Conservation (phyloP, 2,113 vertebrate genomes). For the Cariama cristata region DNA sequence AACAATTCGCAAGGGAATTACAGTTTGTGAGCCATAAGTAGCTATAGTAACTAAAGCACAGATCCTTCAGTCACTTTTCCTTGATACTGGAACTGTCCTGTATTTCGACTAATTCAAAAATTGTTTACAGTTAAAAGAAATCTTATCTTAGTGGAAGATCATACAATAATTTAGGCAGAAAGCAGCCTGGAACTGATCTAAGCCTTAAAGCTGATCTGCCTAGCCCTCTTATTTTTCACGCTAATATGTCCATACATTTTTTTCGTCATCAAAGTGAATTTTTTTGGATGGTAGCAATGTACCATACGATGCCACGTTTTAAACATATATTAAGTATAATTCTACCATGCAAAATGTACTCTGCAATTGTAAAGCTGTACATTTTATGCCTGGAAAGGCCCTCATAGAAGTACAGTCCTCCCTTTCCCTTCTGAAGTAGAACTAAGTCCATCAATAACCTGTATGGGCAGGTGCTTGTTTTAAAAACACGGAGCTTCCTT, state of each 20-base stretch:
- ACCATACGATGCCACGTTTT: neutral
- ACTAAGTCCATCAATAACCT: neutral
- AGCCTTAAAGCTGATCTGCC: rapidly evolving
- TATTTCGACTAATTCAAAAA: neutral
- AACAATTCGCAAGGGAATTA: neutral
- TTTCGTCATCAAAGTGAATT: neutral
- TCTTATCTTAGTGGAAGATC: neutral
- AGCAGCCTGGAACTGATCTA: neutral
- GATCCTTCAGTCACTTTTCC: neutral
- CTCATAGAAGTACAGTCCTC: too few species aligned
- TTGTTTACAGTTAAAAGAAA: neutral
- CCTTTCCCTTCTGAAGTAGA: neutral
- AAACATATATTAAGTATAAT: neutral
- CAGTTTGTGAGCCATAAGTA: neutral
- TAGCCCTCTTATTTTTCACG: neutral
- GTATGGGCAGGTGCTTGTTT: neutral
- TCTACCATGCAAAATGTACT: neutral
- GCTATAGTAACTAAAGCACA: neutral
- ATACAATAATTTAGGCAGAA: neutral
- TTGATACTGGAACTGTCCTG: neutral
- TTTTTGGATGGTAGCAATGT: neutral
- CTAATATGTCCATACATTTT: neutral
- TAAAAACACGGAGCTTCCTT: neutral
- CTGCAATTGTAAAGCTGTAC: neutral
- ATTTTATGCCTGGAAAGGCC: neutral